Conservation (phyloP, 2,888 invertebrate species). For the Pristionchus arcanus region DNA sequence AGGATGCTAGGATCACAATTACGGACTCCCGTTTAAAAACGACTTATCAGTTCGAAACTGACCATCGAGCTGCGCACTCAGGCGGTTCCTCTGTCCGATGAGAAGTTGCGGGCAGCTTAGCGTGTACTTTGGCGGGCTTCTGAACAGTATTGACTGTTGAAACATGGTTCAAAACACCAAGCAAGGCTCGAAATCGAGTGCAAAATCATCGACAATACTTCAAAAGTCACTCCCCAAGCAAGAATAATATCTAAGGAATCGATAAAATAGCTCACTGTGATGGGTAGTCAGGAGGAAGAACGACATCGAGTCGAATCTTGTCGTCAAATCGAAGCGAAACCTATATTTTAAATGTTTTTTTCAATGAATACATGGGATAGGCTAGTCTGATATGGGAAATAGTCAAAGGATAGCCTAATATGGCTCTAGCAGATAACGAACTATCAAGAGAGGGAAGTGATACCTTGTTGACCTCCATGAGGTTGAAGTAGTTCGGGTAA, state of each 20-base stretch:
- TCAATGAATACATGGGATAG: too few species aligned
- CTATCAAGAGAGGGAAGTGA: too few species aligned
- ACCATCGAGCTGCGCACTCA: slow-evolving; percentile 64
- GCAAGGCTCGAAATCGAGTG: too few species aligned
- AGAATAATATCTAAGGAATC: neutral
- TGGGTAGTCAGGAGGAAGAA: slow-evolving; percentile 59
- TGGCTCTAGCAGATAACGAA: too few species aligned
- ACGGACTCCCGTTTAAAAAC: too few species aligned
- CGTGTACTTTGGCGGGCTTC: slow-evolving; percentile 58
- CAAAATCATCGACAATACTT: too few species aligned
- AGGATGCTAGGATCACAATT: too few species aligned
- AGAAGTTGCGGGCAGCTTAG: slow-evolving; percentile 63
- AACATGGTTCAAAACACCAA: neutral
- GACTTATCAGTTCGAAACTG: slow-evolving; percentile 24
- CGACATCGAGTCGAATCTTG: slow-evolving; percentile 57
- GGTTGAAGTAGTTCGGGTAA: slow-evolving; percentile 46
- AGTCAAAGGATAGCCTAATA: too few species aligned
- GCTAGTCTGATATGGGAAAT: too few species aligned
- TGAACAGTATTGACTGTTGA: slow-evolving; percentile 25
- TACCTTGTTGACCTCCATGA: slow-evolving; percentile 5
- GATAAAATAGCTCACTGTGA: slow-evolving; percentile 10
- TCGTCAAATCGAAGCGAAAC: slow-evolving; percentile 55
- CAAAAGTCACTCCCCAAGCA: too few species aligned
- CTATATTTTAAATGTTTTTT: neutral
- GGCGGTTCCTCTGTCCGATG: slow-evolving; percentile 58